phyloP scores from a whole-genome alignment of 2,113 vertebrate genomes.

The Columba livia region DNA sequence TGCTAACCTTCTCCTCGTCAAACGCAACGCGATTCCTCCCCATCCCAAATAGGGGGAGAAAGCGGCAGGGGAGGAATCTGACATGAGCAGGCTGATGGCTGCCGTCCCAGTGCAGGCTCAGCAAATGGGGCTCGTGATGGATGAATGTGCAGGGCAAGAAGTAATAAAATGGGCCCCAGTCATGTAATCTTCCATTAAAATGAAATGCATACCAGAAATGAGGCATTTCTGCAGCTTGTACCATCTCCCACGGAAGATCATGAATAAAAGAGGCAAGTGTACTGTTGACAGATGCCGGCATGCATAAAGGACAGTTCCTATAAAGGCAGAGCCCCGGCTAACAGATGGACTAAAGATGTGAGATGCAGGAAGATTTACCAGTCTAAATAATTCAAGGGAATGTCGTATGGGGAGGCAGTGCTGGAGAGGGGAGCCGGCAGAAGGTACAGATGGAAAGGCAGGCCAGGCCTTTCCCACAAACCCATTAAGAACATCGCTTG shows the following conservation, averaged over 20 bases:
- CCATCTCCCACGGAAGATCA: conserved; percentile 76
- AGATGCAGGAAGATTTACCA: conserved; percentile 83
- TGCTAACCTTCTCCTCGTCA: conserved; percentile 3
- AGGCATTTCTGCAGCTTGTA: conserved; percentile 74
- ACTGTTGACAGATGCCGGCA: conserved; percentile 80
- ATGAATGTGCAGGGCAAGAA: conserved; percentile 71
- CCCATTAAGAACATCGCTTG: conserved; percentile 76
- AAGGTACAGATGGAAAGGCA: conserved; percentile 84
- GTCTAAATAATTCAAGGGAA: conserved; percentile 83
- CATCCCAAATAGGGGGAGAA: not conserved
- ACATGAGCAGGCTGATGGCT: conserved; percentile 58
- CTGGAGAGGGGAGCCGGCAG: conserved; percentile 76
- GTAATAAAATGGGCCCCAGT: conserved; percentile 77
- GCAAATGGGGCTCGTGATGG: conserved; percentile 73
- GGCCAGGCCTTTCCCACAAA: conserved; percentile 81
- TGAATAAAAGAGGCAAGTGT: conserved; percentile 77
- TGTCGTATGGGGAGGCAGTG: conserved; percentile 76
- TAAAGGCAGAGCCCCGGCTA: conserved; percentile 78
- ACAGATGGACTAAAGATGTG: conserved; percentile 86
- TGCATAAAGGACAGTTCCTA: conserved; percentile 80
- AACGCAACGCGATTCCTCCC: not conserved
- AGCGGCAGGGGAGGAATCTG: conserved; percentile 18
- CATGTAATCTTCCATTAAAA: conserved; percentile 78
- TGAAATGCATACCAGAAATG: conserved; percentile 77
- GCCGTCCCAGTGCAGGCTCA: conserved; percentile 52